These are phyloP conservation scores for Melanotaenia parkinsoni DNA, from an alignment of 2,797 vertebrate genomes.

Conservation along the genomic window DNA sequence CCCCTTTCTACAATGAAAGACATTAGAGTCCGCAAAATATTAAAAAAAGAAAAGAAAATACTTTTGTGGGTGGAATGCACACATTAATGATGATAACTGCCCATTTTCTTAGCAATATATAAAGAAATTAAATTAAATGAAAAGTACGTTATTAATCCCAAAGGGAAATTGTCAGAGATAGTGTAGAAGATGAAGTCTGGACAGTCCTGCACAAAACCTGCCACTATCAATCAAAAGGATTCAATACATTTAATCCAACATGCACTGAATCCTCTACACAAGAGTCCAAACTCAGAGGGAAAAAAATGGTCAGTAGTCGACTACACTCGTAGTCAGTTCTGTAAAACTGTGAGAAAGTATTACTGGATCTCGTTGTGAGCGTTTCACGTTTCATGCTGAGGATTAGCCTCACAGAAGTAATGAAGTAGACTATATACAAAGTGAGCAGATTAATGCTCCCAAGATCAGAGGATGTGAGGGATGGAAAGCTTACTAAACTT, in stretches of 20 bases:
- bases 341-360: conserved; percentile 18
- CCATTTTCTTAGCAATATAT: background rate
- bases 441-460: conserved; percentile 40
- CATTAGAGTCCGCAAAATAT: too few relatives aligned
- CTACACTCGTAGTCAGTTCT: background rate
- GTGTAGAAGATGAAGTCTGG: background rate
- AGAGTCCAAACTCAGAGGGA: conserved; percentile 9
- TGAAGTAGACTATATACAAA: conserved; percentile 42
- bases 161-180: too few relatives aligned
- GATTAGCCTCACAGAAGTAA: conserved; percentile 58
- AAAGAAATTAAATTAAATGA: background rate
- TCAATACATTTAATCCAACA: conserved; percentile 31
- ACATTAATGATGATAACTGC: background rate
- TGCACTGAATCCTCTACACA: conserved; percentile 2
- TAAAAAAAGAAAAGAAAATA: too few relatives aligned
- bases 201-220: conserved; percentile 5
- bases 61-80: too few relatives aligned
- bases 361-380: conserved; percentile 44
- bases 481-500: conserved; percentile 36
- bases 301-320: too few relatives aligned
- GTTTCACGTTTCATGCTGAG: conserved; percentile 46
- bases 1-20: too few relatives aligned
- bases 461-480: conserved; percentile 28
- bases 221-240: conserved; percentile 16
- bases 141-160: too few relatives aligned